Evolutionary conservation across 2,888 invertebrate species (phyloP).

Genomic region (Rosalia funebris): DNA sequence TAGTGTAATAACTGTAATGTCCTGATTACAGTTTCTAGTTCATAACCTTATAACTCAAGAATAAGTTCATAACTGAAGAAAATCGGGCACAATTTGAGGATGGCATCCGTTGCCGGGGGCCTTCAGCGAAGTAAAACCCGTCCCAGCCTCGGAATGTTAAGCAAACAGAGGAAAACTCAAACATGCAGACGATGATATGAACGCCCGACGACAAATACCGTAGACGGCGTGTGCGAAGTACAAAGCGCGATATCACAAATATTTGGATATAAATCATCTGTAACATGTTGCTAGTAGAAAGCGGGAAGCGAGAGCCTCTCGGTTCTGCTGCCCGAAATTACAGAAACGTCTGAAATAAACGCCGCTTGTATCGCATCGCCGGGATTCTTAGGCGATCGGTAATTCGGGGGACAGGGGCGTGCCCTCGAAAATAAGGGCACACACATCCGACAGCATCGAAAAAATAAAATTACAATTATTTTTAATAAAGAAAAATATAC

Average conservation of each 20-base stretch:
- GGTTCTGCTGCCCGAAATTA: slow-evolving; percentile 12
- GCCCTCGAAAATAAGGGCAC: no score
- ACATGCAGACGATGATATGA: slow-evolving; percentile 2
- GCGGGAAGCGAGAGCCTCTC: background rate
- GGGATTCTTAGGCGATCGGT: slow-evolving; percentile 12
- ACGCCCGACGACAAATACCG: slow-evolving; percentile 20
- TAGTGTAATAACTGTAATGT: no score
- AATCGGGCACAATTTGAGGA: no score
- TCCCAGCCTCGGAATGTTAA: slow-evolving; percentile 15
- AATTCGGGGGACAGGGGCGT: slow-evolving; percentile 10
- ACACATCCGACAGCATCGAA: no score
- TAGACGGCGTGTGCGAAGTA: background rate
- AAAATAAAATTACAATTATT: no score
- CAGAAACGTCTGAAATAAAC: slow-evolving; percentile 19
- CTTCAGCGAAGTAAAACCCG: slow-evolving; percentile 7
- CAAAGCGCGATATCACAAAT: slow-evolving; percentile 21
- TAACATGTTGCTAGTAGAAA: slow-evolving; percentile 18
- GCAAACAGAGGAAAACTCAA: slow-evolving; percentile 19
- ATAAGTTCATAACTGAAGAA: no score
- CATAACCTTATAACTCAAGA: no score
- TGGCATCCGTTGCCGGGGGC: background rate
- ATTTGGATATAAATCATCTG: slow-evolving; percentile 24
- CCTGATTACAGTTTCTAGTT: no score
- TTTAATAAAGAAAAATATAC: no score
- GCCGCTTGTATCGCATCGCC: slow-evolving; percentile 18